Base-by-base conservation (phyloP, 2,113 vertebrate species). In the Caranx ignobilis region DNA sequence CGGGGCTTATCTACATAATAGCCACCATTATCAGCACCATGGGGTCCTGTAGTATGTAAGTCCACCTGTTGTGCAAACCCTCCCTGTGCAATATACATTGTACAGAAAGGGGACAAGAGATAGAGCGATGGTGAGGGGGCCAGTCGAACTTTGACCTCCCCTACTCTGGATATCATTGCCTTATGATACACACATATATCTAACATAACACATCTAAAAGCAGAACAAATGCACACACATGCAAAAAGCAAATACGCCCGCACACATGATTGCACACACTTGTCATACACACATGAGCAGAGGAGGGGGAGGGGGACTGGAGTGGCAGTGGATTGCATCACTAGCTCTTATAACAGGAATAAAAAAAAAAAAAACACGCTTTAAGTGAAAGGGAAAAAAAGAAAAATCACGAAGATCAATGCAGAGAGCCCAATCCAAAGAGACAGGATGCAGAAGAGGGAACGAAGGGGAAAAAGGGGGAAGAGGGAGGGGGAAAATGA, bases 291-390 rank as follows among this genome's bases (percentile, higher is more conserved):
- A 47, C 19, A 71, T 50, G 32, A 31, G 63, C 9, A 63, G n/a
- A 69, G 52, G 59, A n/a, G 45, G 21, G 56, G 21, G 11, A 11
- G 70, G 55, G 66, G 66, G 69, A 52, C 54, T 50, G 52, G 45
- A 61, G 75, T 84, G 77, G 77, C 74, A 66, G 79, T 63, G 86
- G 63, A 82, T 82, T 89, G 90, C 75, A 62, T 88, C 88, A 92
- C 81, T 65, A 82, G 43, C 50, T 71, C 41, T 39, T 76, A 50
- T 12, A 37, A n/a, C 39, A 48, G 65, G 75, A 50, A 77, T 80
- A 82, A 71, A 66, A 62, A 48, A 63, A 72, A 50, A 77, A 78
- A 82, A 71, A 66, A 62, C 43, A 32, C 75, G 50, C 47, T 15
- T 2, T 43, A 57, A 41, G n/a, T 71, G 71, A 10, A 35, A 31